Evolutionary conservation across 2,888 invertebrate genomes (phyloP).

Genomic region (Trichogramma evanescens): DNA sequence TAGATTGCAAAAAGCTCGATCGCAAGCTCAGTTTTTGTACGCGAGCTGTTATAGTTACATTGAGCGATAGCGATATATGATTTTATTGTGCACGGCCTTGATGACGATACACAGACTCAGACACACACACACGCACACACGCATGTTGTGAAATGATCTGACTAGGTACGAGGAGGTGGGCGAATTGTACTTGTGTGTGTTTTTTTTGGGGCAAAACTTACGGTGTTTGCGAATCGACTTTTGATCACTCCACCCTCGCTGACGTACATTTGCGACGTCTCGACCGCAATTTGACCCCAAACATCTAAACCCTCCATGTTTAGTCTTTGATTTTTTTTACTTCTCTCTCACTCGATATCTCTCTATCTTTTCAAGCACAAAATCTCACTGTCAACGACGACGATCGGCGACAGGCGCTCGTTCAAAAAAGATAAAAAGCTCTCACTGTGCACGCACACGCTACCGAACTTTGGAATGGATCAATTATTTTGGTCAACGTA

Average conservation of each 20-base stretch:
- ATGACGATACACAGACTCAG: not conserved
- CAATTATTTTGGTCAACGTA: no score
- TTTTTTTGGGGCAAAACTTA: constrained; percentile 48
- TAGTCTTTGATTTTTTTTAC: constrained; percentile 8
- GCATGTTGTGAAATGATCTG: not conserved
- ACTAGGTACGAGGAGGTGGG: not conserved
- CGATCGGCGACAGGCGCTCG: no score
- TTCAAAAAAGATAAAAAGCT: no score
- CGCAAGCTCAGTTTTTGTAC: not conserved
- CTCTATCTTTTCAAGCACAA: not conserved
- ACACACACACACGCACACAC: not conserved
- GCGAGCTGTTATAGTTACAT: not conserved
- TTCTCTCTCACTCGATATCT: no score
- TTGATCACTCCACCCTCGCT: constrained; percentile 71
- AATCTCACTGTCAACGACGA: no score
- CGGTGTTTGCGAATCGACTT: constrained; percentile 80
- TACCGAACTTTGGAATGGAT: no score
- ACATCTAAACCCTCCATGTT: constrained; percentile 57
- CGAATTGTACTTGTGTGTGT: not conserved
- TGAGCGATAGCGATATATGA: not conserved
- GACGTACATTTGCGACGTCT: constrained; percentile 79
- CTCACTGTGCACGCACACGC: no score
- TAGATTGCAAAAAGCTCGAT: not conserved
- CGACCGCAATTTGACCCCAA: constrained; percentile 83
- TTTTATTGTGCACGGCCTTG: not conserved